Conservation (phyloP, 2,113 vertebrate species). For the Callorhinus ursinus region DNA sequence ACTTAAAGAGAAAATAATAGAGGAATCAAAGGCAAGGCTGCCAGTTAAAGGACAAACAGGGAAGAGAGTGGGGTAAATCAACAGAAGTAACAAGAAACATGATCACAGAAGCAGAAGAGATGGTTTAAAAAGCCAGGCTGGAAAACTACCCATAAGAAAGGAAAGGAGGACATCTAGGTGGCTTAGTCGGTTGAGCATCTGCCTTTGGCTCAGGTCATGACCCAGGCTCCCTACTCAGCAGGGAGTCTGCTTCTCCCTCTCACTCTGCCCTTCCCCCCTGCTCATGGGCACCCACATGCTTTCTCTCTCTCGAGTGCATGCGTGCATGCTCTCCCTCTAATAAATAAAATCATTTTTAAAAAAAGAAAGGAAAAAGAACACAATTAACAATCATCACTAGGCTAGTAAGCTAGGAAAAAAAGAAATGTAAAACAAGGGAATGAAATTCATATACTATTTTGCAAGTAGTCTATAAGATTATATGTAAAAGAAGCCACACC, state of each 20-base stretch:
- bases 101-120: neutral
- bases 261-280: too few relatives aligned
- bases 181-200: too few relatives aligned
- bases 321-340: too few relatives aligned
- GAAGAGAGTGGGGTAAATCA: neutral
- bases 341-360: too few relatives aligned
- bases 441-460: constrained; percentile 30
- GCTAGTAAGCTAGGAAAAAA: neutral
- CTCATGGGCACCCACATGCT: too few relatives aligned
- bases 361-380: constrained; percentile 20
- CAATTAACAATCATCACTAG: neutral
- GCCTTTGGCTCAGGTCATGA: too few relatives aligned
- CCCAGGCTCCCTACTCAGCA: too few relatives aligned
- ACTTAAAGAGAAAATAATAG: constrained; percentile 46
- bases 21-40: neutral
- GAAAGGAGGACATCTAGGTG: neutral
- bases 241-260: too few relatives aligned
- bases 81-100: neutral
- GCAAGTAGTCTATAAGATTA: constrained; percentile 11
- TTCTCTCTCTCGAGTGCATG: too few relatives aligned
- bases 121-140: neutral
- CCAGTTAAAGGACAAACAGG: neutral
- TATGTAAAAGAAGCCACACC: neutral
- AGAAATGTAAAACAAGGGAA: constrained; percentile 10
- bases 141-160: constrained; percentile 37